These are phyloP conservation scores for Ellobium chinense DNA, from an alignment of 2,888 invertebrate genomes.

Conservation along the genomic window DNA sequence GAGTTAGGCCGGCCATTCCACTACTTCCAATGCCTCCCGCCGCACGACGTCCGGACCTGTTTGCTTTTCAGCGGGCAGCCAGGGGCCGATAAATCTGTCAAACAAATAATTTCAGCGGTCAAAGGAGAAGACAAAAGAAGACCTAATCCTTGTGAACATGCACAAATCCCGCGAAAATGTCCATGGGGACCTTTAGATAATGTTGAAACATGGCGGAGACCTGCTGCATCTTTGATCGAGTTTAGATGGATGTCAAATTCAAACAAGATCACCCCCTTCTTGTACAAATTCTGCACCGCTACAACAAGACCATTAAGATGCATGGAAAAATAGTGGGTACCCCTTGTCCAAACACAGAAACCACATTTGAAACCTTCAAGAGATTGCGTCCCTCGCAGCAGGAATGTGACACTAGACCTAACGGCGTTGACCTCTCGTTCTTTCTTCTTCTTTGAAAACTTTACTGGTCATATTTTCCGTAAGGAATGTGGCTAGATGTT, in stretches of 20 bases:
- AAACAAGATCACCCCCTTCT: slow-evolving; percentile 19
- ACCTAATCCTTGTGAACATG: slow-evolving; percentile 23
- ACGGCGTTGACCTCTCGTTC: neutral
- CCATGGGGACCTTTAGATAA: slow-evolving; percentile 11
- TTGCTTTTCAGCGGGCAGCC: neutral
- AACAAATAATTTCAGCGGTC: slow-evolving; percentile 34
- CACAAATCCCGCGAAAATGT: slow-evolving; percentile 1
- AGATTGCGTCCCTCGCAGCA: neutral
- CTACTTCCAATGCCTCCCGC: neutral
- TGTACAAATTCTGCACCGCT: slow-evolving; percentile 20
- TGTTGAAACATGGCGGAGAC: slow-evolving; percentile 35
- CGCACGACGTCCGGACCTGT: neutral
- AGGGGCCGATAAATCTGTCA: slow-evolving; percentile 20
- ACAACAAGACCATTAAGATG: slow-evolving; percentile 16
- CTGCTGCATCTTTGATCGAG: slow-evolving; percentile 21
- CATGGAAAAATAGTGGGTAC: neutral
- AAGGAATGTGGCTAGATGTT: too few species aligned
- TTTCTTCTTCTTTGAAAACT: too few species aligned
- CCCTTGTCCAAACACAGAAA: slow-evolving; percentile 1
- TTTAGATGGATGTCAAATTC: slow-evolving; percentile 7
- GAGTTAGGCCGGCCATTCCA: neutral
- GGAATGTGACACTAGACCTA: neutral
- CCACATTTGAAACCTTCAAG: slow-evolving; percentile 8
- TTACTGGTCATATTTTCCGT: too few species aligned
- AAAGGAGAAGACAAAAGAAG: slow-evolving; percentile 36